These are phyloP conservation scores for Agonopterix arenella DNA, from an alignment of 2,888 invertebrate genomes.

Conservation along the genomic window DNA sequence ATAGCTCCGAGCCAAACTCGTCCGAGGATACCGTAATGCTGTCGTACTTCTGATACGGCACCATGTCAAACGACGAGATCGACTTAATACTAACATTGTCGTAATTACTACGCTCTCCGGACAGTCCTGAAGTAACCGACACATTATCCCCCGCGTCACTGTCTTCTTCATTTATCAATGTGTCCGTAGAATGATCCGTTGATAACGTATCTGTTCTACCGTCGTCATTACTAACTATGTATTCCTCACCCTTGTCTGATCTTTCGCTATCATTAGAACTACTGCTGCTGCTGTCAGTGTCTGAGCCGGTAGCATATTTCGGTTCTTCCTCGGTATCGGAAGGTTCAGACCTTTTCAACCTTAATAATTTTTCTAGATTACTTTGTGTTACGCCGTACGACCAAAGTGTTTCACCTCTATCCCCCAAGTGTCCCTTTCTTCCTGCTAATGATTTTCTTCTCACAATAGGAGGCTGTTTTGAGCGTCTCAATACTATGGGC, in stretches of 20 bases:
- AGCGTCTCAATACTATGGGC: slow-evolving; percentile 51
- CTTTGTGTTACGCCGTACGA: slow-evolving; percentile 67
- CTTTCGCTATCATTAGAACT: slow-evolving; percentile 45
- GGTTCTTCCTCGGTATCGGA: slow-evolving; percentile 59
- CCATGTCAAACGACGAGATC: slow-evolving; percentile 69
- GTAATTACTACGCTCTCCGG: slow-evolving; percentile 59
- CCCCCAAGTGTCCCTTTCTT: slow-evolving; percentile 32
- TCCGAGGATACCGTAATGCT: slow-evolving; percentile 71
- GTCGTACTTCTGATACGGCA: slow-evolving; percentile 69
- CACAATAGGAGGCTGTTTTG: slow-evolving; percentile 63
- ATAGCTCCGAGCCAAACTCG: slow-evolving; percentile 70
- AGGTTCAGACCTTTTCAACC: slow-evolving; percentile 58
- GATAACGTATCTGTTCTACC: slow-evolving; percentile 57
- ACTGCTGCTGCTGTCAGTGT: slow-evolving; percentile 35
- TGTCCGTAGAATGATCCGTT: slow-evolving; percentile 66
- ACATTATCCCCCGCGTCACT: slow-evolving; percentile 55
- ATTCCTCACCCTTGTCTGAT: slow-evolving; percentile 47
- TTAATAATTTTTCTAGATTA: slow-evolving; percentile 61
- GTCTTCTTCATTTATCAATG: slow-evolving; percentile 62
- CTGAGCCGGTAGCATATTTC: slow-evolving; percentile 23
- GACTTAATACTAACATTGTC: slow-evolving; percentile 73
- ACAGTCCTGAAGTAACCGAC: slow-evolving; percentile 31
- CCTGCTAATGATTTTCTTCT: slow-evolving; percentile 57
- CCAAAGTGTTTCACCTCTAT: slow-evolving; percentile 56
- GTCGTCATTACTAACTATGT: slow-evolving; percentile 52